Evolutionary conservation across 2,797 vertebrate genomes (phyloP), one percentile per base, ranked within the genome.

Genomic region (Urophycis tenuis): DNA sequence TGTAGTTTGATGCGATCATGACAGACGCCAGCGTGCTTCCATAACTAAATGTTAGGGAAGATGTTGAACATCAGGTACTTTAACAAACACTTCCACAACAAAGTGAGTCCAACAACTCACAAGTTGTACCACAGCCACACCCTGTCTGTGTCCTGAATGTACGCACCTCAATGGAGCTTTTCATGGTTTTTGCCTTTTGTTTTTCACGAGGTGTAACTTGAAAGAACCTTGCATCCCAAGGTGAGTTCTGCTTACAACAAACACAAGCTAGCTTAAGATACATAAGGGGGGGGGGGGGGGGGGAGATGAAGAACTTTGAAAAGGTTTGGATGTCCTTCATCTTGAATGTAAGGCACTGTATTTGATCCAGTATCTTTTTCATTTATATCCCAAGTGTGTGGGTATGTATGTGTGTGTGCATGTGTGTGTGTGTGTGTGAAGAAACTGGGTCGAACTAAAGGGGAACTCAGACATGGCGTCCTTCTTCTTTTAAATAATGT

Each of bases 291-390:
- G 1, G 1, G 29, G n/a, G n/a, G n/a, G n/a, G n/a, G n/a, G n/a
- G n/a, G n/a, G n/a, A n/a, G n/a, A n/a, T n/a, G 60, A 29, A 64
- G n/a, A 64, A 64, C 60, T 64, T 64, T 64, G 60, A 64, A 64
- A 64, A 29, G 60, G n/a, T 64, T 64, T 29, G 60, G 60, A 29
- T 29, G 4, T 29, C 60, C 29, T 64, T 64, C 60, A 64, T 64
- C 60, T 29, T 12, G n/a, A n/a, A 64, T 3, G n/a, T 29, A 64
- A 64, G n/a, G 29, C 25, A 6, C n/a, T 3, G 22, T 10, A 12
- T 29, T 64, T 64, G 25, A 64, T 10, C 45, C 4, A 4, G 3
- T 53, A 22, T 53, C 17, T 22, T 53, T 5, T 53, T 22, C 7
- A 5, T 64, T 25, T 64, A 12, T 64, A 64, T 64, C 53, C 53